Percentiles rank a stretch among this genome's conserved stretches.
Conservation (phyloP, 2,888 invertebrate genomes). For the Drosophila infuscata region DNA sequence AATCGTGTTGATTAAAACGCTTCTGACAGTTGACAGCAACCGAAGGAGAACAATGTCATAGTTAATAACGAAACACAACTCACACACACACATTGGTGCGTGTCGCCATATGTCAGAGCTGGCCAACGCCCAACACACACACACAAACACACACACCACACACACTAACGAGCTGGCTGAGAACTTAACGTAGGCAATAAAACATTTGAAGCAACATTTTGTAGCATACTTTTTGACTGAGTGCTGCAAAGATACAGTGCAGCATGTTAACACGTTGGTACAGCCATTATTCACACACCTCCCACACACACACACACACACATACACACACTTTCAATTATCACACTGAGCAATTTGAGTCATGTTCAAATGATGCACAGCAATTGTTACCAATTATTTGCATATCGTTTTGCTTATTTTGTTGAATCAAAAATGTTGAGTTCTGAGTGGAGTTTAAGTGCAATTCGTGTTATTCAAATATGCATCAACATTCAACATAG, state of each 20-base stretch:
- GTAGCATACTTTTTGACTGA: conserved; percentile 46
- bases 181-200: conserved; percentile 55
- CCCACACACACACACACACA: conserved; percentile 9
- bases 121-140: conserved; percentile 42
- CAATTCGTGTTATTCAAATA: background rate
- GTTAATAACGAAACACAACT: conserved; percentile 48
- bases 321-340: conserved; percentile 27
- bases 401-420: background rate
- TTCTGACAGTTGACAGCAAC: conserved; percentile 32
- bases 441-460: background rate
- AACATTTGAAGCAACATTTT: conserved; percentile 52
- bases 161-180: conserved; percentile 2
- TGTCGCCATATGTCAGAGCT: conserved; percentile 50
- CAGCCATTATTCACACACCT: background rate
- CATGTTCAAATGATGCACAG: background rate
- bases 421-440: background rate
- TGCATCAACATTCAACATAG: background rate
- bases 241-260: conserved; percentile 18
- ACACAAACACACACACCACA: conserved; percentile 4
- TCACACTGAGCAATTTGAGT: background rate
- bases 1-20: conserved; percentile 73
- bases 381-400: background rate
- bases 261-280: conserved; percentile 27
- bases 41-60: conserved; percentile 46
- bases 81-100: conserved; percentile 23